These are phyloP conservation scores for Cydia splendana DNA, from an alignment of 1,140 invertebrate species.

Conservation along the genomic window DNA sequence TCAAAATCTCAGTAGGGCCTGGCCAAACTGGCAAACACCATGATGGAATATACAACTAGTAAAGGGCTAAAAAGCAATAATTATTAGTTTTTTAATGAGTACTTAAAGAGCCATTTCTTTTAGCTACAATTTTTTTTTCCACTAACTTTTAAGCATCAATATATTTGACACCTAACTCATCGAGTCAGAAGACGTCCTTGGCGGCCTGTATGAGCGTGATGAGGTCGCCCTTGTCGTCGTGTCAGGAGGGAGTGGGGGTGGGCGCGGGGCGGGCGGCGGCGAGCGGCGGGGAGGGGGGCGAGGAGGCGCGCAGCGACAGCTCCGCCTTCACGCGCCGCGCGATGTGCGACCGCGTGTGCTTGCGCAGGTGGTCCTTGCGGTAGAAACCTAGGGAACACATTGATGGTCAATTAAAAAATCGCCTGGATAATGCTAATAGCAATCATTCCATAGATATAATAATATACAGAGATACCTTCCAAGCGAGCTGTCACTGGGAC, in stretches of 20 bases:
- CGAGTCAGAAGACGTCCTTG: constrained; percentile 63
- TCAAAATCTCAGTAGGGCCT: too few species aligned
- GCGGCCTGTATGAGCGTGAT: constrained; percentile 68
- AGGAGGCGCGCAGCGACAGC: constrained; percentile 81
- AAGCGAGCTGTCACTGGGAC: too few species aligned
- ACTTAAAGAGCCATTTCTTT: too few species aligned
- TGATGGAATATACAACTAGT: too few species aligned
- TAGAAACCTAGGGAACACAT: constrained; percentile 80
- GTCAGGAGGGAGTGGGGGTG: constrained; percentile 60
- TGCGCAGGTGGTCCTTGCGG: constrained; percentile 88
- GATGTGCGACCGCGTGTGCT: constrained; percentile 91
- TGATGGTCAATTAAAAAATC: constrained; percentile 52
- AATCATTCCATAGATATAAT: too few species aligned
- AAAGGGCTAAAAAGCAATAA: too few species aligned
- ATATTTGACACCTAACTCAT: not conserved
- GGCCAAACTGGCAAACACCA: too few species aligned
- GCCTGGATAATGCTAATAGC: too few species aligned
- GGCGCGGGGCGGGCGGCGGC: constrained; percentile 46
- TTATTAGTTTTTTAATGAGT: too few species aligned
- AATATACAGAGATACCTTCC: too few species aligned
- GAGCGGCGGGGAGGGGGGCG: constrained; percentile 50
- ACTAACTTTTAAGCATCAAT: not conserved
- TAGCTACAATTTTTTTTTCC: too few species aligned
- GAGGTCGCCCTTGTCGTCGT: constrained; percentile 66
- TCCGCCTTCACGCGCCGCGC: constrained; percentile 90